A percentile compares a stretch with the other conserved stretches of the same genome.
Evolutionary conservation across 2,888 invertebrate species (phyloP).

Genomic region (Sphaerophoria taeniata): DNA sequence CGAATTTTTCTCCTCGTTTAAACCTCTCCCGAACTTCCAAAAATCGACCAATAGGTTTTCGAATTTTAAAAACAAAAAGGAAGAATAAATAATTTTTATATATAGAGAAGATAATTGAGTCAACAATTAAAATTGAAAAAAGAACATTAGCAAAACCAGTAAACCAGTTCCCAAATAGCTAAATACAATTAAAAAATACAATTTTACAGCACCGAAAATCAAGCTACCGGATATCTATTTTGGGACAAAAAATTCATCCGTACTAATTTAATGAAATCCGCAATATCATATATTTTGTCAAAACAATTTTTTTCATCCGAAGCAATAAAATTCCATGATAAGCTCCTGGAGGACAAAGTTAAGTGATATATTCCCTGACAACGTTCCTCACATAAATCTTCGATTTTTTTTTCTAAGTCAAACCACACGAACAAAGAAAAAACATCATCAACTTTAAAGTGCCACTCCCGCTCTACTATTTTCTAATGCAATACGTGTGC

Average conservation of each 20-base stretch:
- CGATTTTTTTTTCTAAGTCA: neutral
- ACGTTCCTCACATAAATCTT: conserved; percentile 3
- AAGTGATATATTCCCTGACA: conserved; percentile 25
- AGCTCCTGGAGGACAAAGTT: conserved; percentile 2
- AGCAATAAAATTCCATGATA: neutral
- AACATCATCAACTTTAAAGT: conserved; percentile 23
- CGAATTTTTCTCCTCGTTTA: too few relatives aligned
- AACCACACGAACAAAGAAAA: conserved; percentile 20
- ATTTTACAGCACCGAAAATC: neutral
- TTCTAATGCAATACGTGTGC: conserved; percentile 8
- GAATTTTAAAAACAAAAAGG: too few relatives aligned
- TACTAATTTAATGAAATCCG: neutral
- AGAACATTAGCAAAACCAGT: too few relatives aligned
- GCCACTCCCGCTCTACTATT: too few relatives aligned
- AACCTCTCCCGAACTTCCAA: too few relatives aligned
- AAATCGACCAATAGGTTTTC: too few relatives aligned
- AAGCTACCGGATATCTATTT: neutral
- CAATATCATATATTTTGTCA: neutral
- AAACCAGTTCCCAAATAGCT: too few relatives aligned
- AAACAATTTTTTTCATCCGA: neutral
- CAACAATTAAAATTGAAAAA: too few relatives aligned
- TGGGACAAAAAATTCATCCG: neutral
- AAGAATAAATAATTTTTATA: too few relatives aligned
- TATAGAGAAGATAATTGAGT: too few relatives aligned
- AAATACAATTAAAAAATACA: too few relatives aligned